phyloP scores from a whole-genome alignment of 2,888 invertebrate genomes.

The Adelphocoris suturalis region DNA sequence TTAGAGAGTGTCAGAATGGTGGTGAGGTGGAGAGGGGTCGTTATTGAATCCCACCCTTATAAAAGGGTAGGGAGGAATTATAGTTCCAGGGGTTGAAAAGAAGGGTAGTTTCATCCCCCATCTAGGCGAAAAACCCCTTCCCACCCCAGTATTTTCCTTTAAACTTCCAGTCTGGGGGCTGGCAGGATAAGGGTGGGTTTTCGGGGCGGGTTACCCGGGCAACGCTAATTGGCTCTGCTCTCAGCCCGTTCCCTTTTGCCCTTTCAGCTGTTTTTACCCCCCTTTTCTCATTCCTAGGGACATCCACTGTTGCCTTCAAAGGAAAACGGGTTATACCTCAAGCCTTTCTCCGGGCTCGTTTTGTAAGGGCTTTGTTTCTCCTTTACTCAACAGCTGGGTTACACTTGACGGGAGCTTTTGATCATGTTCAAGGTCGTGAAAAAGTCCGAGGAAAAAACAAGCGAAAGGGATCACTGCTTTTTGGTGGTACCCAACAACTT shows the following conservation, averaged over 20 bases:
- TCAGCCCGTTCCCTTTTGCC: slow-evolving; percentile 4
- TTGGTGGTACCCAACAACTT: no score
- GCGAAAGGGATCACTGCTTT: not conserved
- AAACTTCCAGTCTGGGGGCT: not conserved
- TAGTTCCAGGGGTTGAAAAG: slow-evolving; percentile 29
- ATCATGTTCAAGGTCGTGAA: slow-evolving; percentile 32
- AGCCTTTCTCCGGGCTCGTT: not conserved
- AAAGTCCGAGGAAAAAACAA: not conserved
- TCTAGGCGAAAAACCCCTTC: slow-evolving; percentile 8
- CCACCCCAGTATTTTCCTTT: not conserved
- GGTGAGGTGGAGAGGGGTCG: not conserved
- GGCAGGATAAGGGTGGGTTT: not conserved
- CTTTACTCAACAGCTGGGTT: slow-evolving; percentile 1
- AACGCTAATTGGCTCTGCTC: slow-evolving; percentile 36
- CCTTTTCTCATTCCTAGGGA: not conserved
- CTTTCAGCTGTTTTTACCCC: not conserved
- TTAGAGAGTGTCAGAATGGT: slow-evolving; percentile 1
- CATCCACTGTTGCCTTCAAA: not conserved
- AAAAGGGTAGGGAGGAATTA: slow-evolving; percentile 7
- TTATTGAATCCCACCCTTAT: slow-evolving; percentile 43
- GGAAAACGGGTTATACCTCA: slow-evolving; percentile 26
- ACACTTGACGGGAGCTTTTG: slow-evolving; percentile 32
- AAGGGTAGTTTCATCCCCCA: slow-evolving; percentile 27
- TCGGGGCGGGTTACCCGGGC: slow-evolving; percentile 12
- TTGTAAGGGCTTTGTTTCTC: not conserved